Conservation (phyloP, 64 coral and sea anemone species). For the Stichodactyla helianthus region DNA sequence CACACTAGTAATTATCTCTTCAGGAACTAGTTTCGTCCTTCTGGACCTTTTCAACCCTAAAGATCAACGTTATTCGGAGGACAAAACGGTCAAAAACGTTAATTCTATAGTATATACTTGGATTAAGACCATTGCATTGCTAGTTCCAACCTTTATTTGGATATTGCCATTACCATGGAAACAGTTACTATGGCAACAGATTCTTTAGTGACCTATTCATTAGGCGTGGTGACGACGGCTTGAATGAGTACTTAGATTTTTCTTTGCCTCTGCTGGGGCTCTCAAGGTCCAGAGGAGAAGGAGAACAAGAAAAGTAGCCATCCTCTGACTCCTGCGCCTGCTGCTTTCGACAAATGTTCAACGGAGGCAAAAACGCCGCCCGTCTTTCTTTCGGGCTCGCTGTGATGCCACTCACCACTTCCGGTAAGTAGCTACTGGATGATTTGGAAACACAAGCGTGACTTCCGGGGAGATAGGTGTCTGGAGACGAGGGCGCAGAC, state of each 20-base stretch:
- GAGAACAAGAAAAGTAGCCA: slow-evolving; percentile 54
- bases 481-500: neutral
- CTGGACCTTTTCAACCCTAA: too few species aligned
- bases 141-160: too few species aligned
- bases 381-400: slow-evolving; percentile 32
- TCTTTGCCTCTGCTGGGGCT: slow-evolving; percentile 39
- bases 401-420: neutral
- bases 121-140: too few species aligned
- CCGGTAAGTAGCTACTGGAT: slow-evolving; percentile 4
- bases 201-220: neutral
- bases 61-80: too few species aligned
- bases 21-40: too few species aligned
- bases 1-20: too few species aligned
- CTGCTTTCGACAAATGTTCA: slow-evolving; percentile 33
- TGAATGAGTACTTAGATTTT: slow-evolving; percentile 51
- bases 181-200: neutral
- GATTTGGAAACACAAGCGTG: neutral
- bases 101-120: too few species aligned
- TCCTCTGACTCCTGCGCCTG: slow-evolving; percentile 43
- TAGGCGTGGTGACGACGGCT: slow-evolving; percentile 44
- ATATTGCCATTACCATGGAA: neutral
- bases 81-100: too few species aligned
- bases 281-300: slow-evolving; percentile 56
- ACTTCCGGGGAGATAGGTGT: neutral
- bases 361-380: slow-evolving; percentile 52